Conservation (phyloP, 2,888 invertebrate species). For the Ochropleura leucogaster region DNA sequence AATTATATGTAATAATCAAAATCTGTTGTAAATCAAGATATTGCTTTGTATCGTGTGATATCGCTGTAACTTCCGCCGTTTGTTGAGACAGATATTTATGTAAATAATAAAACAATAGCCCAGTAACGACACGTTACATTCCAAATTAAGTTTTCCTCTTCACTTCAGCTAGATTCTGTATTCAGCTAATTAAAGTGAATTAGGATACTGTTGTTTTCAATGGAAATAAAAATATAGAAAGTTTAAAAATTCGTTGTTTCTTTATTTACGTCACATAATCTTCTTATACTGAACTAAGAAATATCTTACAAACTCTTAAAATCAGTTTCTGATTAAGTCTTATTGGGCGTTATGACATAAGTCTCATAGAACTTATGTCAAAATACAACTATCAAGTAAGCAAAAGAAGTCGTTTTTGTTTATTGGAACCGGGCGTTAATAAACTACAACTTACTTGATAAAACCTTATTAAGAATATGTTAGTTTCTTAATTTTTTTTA, state of each 20-base stretch:
- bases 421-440: too few relatives aligned
- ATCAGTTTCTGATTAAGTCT: conserved; percentile 7
- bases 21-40: conserved; percentile 63
- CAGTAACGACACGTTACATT: conserved; percentile 86
- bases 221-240: conserved; percentile 88
- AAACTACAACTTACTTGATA: background rate
- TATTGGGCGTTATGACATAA: too few relatives aligned
- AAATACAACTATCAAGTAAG: too few relatives aligned
- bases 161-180: conserved; percentile 75
- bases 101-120: conserved; percentile 75
- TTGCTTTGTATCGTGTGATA: conserved; percentile 68
- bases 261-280: conserved; percentile 47
- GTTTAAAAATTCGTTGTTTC: conserved; percentile 71
- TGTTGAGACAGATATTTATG: conserved; percentile 76
- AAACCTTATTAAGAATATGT: background rate
- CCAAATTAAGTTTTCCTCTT: conserved; percentile 80
- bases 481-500: background rate
- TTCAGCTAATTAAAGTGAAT: conserved; percentile 79
- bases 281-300: too few relatives aligned
- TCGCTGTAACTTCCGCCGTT: conserved; percentile 61
- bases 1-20: conserved; percentile 66
- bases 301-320: background rate
- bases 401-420: too few relatives aligned
- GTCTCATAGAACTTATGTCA: too few relatives aligned
- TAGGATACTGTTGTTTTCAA: conserved; percentile 87